phyloP scores from a whole-genome alignment of 2,888 invertebrate genomes.

The Ferdinandea cuprea region DNA sequence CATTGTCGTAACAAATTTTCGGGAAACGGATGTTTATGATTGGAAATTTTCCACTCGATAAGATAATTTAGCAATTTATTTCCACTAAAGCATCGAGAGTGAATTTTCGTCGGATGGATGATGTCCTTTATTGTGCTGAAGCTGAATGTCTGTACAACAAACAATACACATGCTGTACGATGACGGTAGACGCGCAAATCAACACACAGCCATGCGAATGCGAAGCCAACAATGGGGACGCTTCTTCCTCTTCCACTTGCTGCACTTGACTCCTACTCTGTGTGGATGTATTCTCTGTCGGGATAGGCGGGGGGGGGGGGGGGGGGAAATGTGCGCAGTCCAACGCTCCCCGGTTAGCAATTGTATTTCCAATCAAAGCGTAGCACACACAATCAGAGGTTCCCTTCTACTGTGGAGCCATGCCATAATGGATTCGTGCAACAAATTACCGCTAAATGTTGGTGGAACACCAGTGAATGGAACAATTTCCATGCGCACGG shows the following conservation, averaged over 20 bases:
- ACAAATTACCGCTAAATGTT: constrained; percentile 70
- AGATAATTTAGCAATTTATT: constrained; percentile 72
- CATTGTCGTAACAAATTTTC: constrained; percentile 1
- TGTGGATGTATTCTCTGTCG: neutral
- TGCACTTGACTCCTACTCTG: constrained; percentile 62
- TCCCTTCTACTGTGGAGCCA: constrained; percentile 44
- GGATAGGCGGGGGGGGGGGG: too few relatives aligned
- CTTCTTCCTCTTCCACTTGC: constrained; percentile 22
- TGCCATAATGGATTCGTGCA: constrained; percentile 61
- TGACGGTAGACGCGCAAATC: constrained; percentile 56
- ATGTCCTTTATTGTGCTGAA: constrained; percentile 48
- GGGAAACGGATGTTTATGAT: constrained; percentile 50
- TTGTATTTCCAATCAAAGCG: constrained; percentile 58
- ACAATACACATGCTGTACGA: too few relatives aligned
- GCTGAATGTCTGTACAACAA: too few relatives aligned
- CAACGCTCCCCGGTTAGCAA: constrained; percentile 14
- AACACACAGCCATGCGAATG: constrained; percentile 18
- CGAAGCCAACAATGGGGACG: neutral
- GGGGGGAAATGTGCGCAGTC: too few relatives aligned
- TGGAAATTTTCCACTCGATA: constrained; percentile 69
- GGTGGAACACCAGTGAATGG: constrained; percentile 49
- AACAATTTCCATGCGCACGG: constrained; percentile 60
- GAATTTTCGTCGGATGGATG: constrained; percentile 33
- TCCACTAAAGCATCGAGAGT: constrained; percentile 55
- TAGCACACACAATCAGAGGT: too few relatives aligned